A percentile compares a stretch with the other conserved stretches of the same genome.
These are phyloP conservation scores for Diceros bicornis DNA, from an alignment of 2,797 vertebrate genomes.

Conservation along the genomic window DNA sequence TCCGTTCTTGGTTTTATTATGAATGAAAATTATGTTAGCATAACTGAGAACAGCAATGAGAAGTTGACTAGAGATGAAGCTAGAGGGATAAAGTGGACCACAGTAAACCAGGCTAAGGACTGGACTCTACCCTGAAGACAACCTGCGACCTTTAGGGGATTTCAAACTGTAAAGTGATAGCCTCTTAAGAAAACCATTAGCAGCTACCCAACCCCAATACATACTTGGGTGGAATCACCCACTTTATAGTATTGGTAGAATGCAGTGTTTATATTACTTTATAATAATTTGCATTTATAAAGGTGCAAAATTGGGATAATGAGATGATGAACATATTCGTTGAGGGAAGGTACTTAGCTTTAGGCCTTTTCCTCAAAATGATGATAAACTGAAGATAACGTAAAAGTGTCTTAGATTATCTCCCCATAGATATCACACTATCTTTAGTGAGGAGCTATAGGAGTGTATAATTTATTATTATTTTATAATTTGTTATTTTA, in stretches of 20 bases:
- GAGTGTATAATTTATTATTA: background rate
- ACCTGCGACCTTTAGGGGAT: background rate
- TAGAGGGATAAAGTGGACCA: background rate
- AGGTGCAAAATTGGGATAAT: background rate
- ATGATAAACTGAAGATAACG: slow-evolving; percentile 35
- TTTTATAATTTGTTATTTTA: too few relatives aligned
- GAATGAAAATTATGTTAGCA: slow-evolving; percentile 32
- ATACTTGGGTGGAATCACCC: background rate
- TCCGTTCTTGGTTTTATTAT: background rate
- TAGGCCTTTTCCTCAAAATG: slow-evolving; percentile 34
- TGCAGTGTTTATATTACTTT: background rate
- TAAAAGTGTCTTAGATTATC: background rate
- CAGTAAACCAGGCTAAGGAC: background rate
- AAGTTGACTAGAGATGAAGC: background rate
- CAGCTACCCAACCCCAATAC: background rate
- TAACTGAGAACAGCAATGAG: background rate
- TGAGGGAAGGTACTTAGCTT: background rate
- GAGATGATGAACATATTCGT: background rate
- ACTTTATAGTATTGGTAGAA: background rate
- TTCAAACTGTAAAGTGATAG: background rate
- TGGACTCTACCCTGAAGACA: background rate
- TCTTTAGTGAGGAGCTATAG: slow-evolving; percentile 1
- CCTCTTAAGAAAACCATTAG: background rate
- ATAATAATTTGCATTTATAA: background rate
- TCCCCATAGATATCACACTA: background rate